Evolutionary conservation across 1,140 invertebrate species (phyloP).

Genomic region (Pachypeltis micranthus): DNA sequence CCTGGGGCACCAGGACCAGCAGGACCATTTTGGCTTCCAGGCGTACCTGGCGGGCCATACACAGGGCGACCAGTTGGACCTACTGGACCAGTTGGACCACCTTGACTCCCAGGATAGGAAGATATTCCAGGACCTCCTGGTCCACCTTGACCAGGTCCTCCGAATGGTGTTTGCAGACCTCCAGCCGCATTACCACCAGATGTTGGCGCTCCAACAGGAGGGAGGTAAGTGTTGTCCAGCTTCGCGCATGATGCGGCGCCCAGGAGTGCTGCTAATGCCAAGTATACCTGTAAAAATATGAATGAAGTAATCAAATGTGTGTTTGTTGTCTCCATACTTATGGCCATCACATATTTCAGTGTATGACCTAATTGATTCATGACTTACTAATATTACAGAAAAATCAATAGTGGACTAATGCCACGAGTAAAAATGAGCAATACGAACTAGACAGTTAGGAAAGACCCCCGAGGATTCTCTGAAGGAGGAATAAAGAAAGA

Average conservation of each 20-base stretch:
- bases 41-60: neutral
- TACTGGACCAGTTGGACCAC: neutral
- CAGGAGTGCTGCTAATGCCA: slow-evolving; percentile 4
- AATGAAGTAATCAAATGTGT: too few species aligned
- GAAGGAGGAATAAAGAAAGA: too few species aligned
- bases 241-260: slow-evolving; percentile 32
- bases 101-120: neutral
- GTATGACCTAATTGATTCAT: too few species aligned
- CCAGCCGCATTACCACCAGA: slow-evolving; percentile 17
- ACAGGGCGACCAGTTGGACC: neutral
- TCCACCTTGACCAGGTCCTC: slow-evolving; percentile 11
- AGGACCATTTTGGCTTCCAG: neutral
- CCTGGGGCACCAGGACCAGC: neutral
- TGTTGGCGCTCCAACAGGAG: slow-evolving; percentile 40
- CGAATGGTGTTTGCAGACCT: slow-evolving; percentile 14
- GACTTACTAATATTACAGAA: too few species aligned
- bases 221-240: slow-evolving; percentile 48
- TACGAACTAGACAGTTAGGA: too few species aligned
- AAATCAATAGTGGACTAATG: too few species aligned
- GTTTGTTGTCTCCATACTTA: too few species aligned
- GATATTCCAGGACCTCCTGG: slow-evolving; percentile 10
- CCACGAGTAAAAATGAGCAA: too few species aligned
- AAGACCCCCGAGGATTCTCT: too few species aligned
- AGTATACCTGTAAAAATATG: slow-evolving; percentile 14
- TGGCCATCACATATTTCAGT: too few species aligned